Evolutionary conservation across 2,888 invertebrate species (phyloP).

Genomic region (Synergus japonicus): DNA sequence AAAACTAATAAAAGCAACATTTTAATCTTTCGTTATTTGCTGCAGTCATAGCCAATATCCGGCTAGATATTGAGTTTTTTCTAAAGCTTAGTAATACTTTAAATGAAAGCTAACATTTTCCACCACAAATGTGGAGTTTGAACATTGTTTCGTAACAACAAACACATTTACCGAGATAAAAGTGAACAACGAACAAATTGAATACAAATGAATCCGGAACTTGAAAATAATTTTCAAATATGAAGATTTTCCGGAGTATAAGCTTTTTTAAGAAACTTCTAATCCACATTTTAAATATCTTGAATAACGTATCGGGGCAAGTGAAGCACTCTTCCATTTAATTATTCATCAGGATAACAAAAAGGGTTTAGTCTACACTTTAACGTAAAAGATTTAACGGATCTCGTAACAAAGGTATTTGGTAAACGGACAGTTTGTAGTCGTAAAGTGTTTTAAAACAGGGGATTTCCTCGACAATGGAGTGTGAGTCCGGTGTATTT

Average conservation of each 20-base stretch:
- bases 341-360: neutral
- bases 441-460: slow-evolving; percentile 37
- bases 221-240: neutral
- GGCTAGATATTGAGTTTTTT: too few relatives aligned
- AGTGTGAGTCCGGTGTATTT: slow-evolving; percentile 16
- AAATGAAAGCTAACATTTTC: too few relatives aligned
- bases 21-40: neutral
- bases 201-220: too few relatives aligned
- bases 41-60: neutral
- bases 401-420: slow-evolving; percentile 23
- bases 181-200: too few relatives aligned
- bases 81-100: too few relatives aligned
- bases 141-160: too few relatives aligned
- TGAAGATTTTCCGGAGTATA: neutral
- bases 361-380: neutral
- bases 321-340: neutral
- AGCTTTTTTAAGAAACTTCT: neutral
- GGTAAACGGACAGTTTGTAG: slow-evolving; percentile 28
- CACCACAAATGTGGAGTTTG: too few relatives aligned
- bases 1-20: neutral
- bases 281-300: neutral
- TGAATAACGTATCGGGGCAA: neutral
- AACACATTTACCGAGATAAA: too few relatives aligned
- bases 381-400: slow-evolving; percentile 12
- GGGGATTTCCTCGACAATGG: slow-evolving; percentile 39